phyloP scores from a whole-genome alignment of 2,797 vertebrate species.

The Sylvilagus floridanus region DNA sequence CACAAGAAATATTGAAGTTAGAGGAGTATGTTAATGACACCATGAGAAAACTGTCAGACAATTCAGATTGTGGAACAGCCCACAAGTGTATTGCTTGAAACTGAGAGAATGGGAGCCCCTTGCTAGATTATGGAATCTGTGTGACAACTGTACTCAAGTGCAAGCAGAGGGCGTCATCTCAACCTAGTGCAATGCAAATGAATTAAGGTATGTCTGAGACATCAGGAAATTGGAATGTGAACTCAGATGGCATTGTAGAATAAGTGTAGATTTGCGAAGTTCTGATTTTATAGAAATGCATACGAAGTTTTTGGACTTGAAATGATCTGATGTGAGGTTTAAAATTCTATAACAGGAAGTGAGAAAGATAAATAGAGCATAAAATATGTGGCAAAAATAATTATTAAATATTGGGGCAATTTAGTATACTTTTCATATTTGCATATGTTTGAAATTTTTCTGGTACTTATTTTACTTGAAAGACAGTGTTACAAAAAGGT shows the following conservation, averaged over 20 bases:
- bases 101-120: neutral
- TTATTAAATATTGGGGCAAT: neutral
- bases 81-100: slow-evolving; percentile 25
- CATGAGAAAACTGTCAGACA: slow-evolving; percentile 8
- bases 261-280: slow-evolving; percentile 26
- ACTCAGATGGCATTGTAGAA: slow-evolving; percentile 28
- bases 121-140: neutral
- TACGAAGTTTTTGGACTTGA: slow-evolving; percentile 31
- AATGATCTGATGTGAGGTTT: neutral
- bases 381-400: neutral
- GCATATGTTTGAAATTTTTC: neutral
- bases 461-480: neutral
- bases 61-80: neutral
- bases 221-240: slow-evolving; percentile 22
- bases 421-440: slow-evolving; percentile 8
- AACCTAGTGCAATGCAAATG: neutral
- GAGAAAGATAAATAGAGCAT: slow-evolving; percentile 13
- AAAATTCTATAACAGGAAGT: slow-evolving; percentile 29
- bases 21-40: neutral
- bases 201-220: slow-evolving; percentile 50
- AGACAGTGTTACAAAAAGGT: too few relatives aligned
- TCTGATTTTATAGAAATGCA: slow-evolving; percentile 52
- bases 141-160: neutral
- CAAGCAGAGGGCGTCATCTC: neutral
- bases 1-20: neutral